Percentiles rank a stretch among this genome's conserved stretches.
These are phyloP conservation scores for Miichthys miiuy DNA, from an alignment of 2,797 vertebrate species.

Conservation along the genomic window DNA sequence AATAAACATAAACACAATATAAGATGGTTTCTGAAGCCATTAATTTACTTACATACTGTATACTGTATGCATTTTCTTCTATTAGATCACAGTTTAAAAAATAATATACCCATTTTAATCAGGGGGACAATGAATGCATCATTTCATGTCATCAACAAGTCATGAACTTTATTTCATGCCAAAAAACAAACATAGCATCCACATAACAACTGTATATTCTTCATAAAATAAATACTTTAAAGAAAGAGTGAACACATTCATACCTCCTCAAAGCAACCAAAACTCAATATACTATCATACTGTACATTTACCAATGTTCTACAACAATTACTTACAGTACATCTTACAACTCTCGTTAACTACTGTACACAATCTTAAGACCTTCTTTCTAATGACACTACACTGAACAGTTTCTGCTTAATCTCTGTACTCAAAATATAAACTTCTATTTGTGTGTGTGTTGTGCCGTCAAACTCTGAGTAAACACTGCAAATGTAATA, in stretches of 20 bases:
- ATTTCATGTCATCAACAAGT: slow-evolving; percentile 57
- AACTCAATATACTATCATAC: slow-evolving; percentile 39
- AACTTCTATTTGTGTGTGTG: slow-evolving; percentile 52
- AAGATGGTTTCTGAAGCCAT: background rate
- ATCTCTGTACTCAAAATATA: slow-evolving; percentile 73
- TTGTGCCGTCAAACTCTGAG: slow-evolving; percentile 43
- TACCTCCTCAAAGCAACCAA: slow-evolving; percentile 46
- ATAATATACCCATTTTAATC: background rate
- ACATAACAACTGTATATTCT: slow-evolving; percentile 66
- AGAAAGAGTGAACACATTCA: slow-evolving; percentile 54
- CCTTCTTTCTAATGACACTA: slow-evolving; percentile 31
- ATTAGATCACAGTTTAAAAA: slow-evolving; percentile 9
- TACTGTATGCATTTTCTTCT: background rate
- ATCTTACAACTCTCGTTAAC: slow-evolving; percentile 46
- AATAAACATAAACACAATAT: background rate
- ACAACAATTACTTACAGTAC: slow-evolving; percentile 52
- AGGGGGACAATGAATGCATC: background rate
- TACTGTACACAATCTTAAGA: slow-evolving; percentile 62
- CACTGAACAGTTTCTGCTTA: slow-evolving; percentile 42
- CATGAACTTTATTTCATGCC: slow-evolving; percentile 83
- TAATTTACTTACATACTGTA: background rate
- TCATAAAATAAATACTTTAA: slow-evolving; percentile 60
- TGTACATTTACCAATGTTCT: slow-evolving; percentile 66
- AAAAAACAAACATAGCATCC: slow-evolving; percentile 74
- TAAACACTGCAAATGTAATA: slow-evolving; percentile 57